Conservation (phyloP, 2,113 vertebrate genomes). For the Rhineura floridana region DNA sequence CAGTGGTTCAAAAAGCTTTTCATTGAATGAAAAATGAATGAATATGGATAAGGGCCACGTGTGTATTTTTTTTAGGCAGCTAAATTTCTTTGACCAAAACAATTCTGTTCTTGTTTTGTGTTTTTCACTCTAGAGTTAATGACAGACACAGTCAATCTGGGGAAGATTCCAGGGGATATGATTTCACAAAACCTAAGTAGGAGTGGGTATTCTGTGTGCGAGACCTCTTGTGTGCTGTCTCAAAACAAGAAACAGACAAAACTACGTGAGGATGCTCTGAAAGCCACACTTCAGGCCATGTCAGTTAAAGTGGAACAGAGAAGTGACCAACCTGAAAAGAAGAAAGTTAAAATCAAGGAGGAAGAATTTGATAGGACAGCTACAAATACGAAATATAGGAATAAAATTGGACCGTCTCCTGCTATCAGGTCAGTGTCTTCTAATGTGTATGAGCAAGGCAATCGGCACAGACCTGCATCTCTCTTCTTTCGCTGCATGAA, state of each 20-base stretch:
- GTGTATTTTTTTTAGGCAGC: neutral
- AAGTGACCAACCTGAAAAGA: conserved; percentile 64
- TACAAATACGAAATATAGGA: conserved; percentile 52
- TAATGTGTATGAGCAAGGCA: conserved; percentile 62
- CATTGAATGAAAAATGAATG: neutral
- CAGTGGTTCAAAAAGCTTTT: neutral
- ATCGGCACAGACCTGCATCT: conserved; percentile 67
- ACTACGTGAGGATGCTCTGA: neutral
- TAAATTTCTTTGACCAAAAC: neutral
- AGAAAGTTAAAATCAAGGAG: conserved; percentile 78
- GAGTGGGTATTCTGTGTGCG: conserved; percentile 18
- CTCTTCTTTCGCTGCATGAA: conserved; percentile 76
- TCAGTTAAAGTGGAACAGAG: neutral
- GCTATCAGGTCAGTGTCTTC: conserved; percentile 83
- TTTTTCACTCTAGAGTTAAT: conserved; percentile 71
- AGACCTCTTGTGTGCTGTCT: neutral
- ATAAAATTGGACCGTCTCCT: conserved; percentile 35
- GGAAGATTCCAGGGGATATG: conserved; percentile 79
- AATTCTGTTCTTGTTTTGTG: neutral
- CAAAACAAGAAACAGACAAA: conserved; percentile 47
- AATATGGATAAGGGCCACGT: neutral
- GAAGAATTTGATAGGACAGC: conserved; percentile 45
- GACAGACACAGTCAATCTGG: conserved; percentile 73
- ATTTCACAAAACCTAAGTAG: conserved; percentile 41
- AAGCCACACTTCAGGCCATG: conserved; percentile 10